These are phyloP conservation scores for Alentia gelatinosa DNA, from an alignment of 2,888 invertebrate species.

Conservation along the genomic window DNA sequence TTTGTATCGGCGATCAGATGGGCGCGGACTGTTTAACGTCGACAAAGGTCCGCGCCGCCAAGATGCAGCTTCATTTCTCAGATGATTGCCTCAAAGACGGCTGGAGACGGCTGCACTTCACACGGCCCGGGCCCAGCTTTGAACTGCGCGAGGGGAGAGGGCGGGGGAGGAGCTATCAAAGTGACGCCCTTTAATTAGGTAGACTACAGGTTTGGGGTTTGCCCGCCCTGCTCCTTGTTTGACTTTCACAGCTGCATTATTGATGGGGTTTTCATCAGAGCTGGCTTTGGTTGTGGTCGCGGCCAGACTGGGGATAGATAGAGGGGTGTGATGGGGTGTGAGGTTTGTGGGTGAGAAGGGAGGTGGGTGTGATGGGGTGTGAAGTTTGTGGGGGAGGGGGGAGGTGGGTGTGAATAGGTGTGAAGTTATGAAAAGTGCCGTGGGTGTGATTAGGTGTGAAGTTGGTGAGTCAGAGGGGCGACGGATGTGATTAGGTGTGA, in stretches of 20 bases:
- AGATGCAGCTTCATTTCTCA: slow-evolving; percentile 1
- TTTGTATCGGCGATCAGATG: background rate
- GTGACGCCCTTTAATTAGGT: slow-evolving; percentile 27
- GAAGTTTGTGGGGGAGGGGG: no score
- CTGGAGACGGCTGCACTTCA: background rate
- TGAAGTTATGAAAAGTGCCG: no score
- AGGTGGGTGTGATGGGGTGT: no score
- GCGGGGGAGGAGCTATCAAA: background rate
- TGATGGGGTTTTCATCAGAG: background rate
- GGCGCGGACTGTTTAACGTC: background rate
- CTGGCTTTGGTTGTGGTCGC: background rate
- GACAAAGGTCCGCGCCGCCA: background rate
- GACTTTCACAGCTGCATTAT: background rate
- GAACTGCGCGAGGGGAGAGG: background rate
- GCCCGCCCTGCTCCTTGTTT: background rate
- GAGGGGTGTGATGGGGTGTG: no score
- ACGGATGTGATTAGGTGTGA: no score
- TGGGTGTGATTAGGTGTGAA: no score
- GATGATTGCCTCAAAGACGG: background rate
- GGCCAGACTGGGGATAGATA: background rate
- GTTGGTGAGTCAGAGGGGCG: no score
- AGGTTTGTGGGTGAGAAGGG: no score
- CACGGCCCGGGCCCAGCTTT: background rate
- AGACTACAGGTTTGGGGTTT: background rate
- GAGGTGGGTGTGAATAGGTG: no score